Base-by-base conservation (phyloP, 2,888 invertebrate species). In the Tortricodes alternella region DNA sequence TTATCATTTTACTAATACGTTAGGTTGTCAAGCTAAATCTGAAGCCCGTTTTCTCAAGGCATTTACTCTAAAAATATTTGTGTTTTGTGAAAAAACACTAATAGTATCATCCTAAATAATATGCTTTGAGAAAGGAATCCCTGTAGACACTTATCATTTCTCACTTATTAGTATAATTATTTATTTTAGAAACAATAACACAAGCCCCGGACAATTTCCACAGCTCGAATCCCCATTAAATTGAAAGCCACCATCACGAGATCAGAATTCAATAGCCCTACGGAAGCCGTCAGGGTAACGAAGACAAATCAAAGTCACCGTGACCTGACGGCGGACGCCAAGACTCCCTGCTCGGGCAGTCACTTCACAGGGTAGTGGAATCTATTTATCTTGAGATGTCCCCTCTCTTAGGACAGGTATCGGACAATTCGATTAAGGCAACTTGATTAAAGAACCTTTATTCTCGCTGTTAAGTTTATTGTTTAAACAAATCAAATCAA, bases 271-370 rank as follows among this genome's bases (percentile, higher is more conserved):
- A 65, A 64, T 71, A 66, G 76, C 73, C 78, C 66, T 64, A 71
- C 59, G 64, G 65, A 71, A 75, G 71, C 73, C 74, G 86, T 84
- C 85, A 66, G 66, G 65, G 78, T 86, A 88, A 89, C 88, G 89
- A 89, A 89, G 89, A 89, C 89, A 89, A 89, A 89, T 89, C 85
- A 87, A 86, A 77, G 78, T 71, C 66, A 66, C 67, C 60, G 68
- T 80, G 85, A 81, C 81, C 82, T 77, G 83, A 71, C 76, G 71
- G 74, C 29, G 11, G 29, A 65, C 73, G 65, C 48, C 67, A 62
- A 64, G 66, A 19, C 71, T 70, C 84, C 74, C 83, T 83, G 83
- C 75, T 74, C 77, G 68, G 5, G 4, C 39, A 82, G 73, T 85
- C 80, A 87, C 87, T 88, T 85, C 82, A 78, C 75, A 73, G 82